Evolutionary conservation across 2,797 vertebrate species (phyloP).

Genomic region (Sebastes glaucus): DNA sequence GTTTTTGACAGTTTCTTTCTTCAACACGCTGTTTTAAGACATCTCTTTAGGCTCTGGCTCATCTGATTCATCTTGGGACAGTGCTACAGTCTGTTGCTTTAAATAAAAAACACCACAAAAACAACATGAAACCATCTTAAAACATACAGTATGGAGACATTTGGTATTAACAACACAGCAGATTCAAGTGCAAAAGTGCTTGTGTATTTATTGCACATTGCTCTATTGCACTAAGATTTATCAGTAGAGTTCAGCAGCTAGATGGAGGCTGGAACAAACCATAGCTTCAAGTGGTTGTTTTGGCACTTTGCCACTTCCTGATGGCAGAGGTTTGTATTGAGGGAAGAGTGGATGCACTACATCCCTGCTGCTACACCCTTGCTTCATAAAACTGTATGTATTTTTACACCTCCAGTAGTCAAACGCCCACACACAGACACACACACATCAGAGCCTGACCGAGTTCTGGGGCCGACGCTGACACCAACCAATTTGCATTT

Average conservation of each 20-base stretch:
- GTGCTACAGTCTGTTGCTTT: too few relatives aligned
- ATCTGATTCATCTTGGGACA: neutral
- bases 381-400: neutral
- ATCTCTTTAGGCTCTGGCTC: neutral
- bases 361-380: neutral
- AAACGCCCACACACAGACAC: neutral
- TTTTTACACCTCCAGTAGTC: neutral
- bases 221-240: neutral
- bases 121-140: too few relatives aligned
- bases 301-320: neutral
- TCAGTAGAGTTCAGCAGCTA: neutral
- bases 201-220: neutral
- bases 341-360: neutral
- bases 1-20: neutral
- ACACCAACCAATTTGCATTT: conserved; percentile 29
- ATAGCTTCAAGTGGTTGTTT: neutral
- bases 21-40: neutral
- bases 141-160: too few relatives aligned
- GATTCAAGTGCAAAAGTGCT: too few relatives aligned
- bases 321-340: neutral
- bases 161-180: too few relatives aligned
- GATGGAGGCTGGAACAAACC: neutral
- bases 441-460: conserved; percentile 1
- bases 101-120: too few relatives aligned
- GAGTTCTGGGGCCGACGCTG: neutral